Percentiles rank a stretch among this genome's conserved stretches.
phyloP scores from a whole-genome alignment of 2,113 vertebrate species.

The Burhinus bistriatus region DNA sequence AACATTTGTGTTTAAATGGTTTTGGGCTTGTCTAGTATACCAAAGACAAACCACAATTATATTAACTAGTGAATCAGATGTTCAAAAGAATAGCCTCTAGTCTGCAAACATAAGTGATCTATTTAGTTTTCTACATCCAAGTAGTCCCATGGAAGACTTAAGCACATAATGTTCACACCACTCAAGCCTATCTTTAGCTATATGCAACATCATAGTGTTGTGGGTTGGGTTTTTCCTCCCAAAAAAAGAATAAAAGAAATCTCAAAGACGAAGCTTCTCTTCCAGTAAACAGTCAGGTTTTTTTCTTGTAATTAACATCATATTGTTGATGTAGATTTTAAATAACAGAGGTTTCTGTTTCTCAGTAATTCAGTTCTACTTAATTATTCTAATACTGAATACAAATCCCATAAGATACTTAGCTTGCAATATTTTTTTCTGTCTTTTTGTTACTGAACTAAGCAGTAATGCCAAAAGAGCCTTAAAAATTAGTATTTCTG shows the following conservation, averaged over 20 bases:
- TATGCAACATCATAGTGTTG: neutral
- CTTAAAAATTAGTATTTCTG: constrained; percentile 37
- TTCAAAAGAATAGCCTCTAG: neutral
- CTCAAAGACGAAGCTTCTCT: neutral
- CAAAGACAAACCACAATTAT: neutral
- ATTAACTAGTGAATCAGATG: neutral
- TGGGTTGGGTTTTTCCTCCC: rapidly evolving
- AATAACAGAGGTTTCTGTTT: constrained; percentile 28
- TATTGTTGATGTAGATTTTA: neutral
- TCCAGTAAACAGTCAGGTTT: neutral
- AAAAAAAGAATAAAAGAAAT: neutral
- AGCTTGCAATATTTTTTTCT: neutral
- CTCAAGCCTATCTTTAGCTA: neutral
- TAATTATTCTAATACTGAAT: constrained; percentile 52
- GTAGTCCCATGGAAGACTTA: neutral
- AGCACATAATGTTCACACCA: neutral
- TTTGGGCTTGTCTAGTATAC: neutral
- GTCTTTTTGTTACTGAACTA: too few species aligned
- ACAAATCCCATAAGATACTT: constrained; percentile 52
- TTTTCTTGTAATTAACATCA: neutral
- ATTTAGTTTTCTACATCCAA: neutral
- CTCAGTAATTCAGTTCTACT: constrained; percentile 42
- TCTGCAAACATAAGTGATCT: neutral
- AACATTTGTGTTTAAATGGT: neutral
- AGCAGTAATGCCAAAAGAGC: neutral